Conservation (phyloP, 2,797 vertebrate genomes). For the Eospalax fontanierii region DNA sequence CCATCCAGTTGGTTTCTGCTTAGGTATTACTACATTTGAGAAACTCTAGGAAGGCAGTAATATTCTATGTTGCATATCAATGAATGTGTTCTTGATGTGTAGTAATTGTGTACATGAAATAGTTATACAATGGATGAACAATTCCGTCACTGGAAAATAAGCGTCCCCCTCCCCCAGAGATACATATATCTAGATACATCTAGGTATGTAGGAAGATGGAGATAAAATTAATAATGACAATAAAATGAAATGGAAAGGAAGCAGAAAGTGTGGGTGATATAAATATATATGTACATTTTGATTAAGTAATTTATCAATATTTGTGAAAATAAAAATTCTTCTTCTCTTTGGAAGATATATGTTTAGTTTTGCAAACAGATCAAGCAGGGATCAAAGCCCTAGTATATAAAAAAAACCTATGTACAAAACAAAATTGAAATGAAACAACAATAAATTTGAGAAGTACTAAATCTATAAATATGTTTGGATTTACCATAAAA, state of each 20-base stretch:
- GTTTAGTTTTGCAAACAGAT: constrained; percentile 6
- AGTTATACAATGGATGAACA: constrained; percentile 4
- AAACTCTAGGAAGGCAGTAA: no score
- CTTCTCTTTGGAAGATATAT: background rate
- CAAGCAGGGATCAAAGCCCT: background rate
- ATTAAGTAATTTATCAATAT: background rate
- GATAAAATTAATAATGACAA: background rate
- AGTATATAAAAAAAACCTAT: background rate
- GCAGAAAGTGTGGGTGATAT: background rate
- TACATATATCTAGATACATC: background rate
- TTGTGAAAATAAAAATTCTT: background rate
- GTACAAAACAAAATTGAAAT: background rate
- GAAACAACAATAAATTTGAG: constrained; percentile 32
- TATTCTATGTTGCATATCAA: background rate
- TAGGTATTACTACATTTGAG: background rate
- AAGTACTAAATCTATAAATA: constrained; percentile 20
- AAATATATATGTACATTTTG: constrained; percentile 12
- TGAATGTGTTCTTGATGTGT: background rate
- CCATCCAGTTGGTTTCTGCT: background rate
- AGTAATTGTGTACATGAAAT: background rate
- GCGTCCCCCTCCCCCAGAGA: no score
- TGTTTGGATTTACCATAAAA: background rate
- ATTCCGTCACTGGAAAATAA: background rate
- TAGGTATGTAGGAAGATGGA: background rate
- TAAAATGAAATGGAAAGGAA: background rate